Conservation (phyloP, 1,140 invertebrate species). For the Steinernema feltiae region DNA sequence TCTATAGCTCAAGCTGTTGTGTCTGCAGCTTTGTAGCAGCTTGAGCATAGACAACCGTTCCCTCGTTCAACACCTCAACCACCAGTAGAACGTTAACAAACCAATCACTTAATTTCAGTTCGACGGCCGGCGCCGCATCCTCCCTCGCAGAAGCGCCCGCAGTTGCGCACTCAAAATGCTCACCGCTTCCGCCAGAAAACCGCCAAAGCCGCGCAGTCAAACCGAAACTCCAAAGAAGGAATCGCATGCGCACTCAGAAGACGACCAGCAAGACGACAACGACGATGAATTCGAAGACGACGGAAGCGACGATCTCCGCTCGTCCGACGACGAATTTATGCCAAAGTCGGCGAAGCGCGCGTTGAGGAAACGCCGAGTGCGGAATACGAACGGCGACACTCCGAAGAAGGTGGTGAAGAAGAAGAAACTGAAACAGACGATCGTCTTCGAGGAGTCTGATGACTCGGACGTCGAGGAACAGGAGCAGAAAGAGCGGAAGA, state of each 20-base stretch:
- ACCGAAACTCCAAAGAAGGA: constrained; percentile 12
- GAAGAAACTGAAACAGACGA: constrained; percentile 44
- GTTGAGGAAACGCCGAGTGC: constrained; percentile 13
- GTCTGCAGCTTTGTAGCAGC: no score
- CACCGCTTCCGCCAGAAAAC: constrained; percentile 19
- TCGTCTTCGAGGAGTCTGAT: constrained; percentile 23
- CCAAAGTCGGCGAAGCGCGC: constrained; percentile 27
- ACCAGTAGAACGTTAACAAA: not conserved
- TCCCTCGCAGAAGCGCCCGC: constrained; percentile 29
- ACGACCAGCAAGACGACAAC: constrained; percentile 39
- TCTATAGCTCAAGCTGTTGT: no score
- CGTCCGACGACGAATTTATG: constrained; percentile 26
- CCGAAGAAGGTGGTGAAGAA: constrained; percentile 28
- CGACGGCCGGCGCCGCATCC: constrained; percentile 19
- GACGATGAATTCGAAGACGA: constrained; percentile 37
- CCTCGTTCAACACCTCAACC: no score
- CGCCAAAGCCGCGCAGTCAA: constrained; percentile 6
- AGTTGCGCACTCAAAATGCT: constrained; percentile 26
- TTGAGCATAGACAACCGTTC: no score
- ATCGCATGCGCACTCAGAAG: constrained; percentile 35
- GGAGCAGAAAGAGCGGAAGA: constrained; percentile 43
- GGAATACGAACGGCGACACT: not conserved
- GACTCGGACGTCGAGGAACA: constrained; percentile 31
- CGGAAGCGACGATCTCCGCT: constrained; percentile 18
- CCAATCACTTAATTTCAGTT: constrained; percentile 16